Evolutionary conservation across 1,140 invertebrate genomes (phyloP), one percentile per base, ranked within the genome.

Genomic region (Lordiphosa clarofinis): DNA sequence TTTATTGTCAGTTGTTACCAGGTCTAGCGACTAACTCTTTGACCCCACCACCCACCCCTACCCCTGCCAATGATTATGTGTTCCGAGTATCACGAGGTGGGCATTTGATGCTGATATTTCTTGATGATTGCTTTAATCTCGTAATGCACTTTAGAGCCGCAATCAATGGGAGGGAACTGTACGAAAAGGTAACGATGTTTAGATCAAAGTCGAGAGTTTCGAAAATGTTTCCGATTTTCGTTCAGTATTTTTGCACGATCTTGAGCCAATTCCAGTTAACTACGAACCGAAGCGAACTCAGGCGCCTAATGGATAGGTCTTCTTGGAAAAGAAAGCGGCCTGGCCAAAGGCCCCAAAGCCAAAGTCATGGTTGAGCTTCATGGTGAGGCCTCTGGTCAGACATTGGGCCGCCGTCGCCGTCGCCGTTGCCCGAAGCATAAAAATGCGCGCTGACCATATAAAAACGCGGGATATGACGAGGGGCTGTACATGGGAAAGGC

Each of bases 251-350:
- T 52, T 60, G 47, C 56, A 46, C 66, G 48, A 37, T 50, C 48
- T 37, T 55, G 44, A 40, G 54, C 37, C 64, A 56, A 47, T 68
- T 68, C 64, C 64, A 68, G 64, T 64, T 68, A 68, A 68, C 64
- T 68, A 67, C 64, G 64, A 68, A 59, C 47, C 63, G 64, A 58
- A 67, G 66, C 67, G 61, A 82, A 76, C 76, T 82, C 63, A 82
- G 76, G 76, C 76, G 76, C 76, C 76, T 82, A 82, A 82, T 82
- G 76, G 72, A 72, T 82, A 84, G 78, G 72, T 82, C 67, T 82
- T 82, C 76, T 82, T 53, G 68, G 76, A 82, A 81, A 82, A 82
- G 76, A 82, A 82, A 82, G 76, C 76, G 78, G 76, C 63, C 67
- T 82, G 75, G 60, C 67, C 63, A 49, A 40, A 40, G 40, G 42